Percentiles rank a stretch among this genome's conserved stretches.
These are phyloP conservation scores for Nowickia ferox DNA, from an alignment of 2,888 invertebrate species.

Conservation along the genomic window DNA sequence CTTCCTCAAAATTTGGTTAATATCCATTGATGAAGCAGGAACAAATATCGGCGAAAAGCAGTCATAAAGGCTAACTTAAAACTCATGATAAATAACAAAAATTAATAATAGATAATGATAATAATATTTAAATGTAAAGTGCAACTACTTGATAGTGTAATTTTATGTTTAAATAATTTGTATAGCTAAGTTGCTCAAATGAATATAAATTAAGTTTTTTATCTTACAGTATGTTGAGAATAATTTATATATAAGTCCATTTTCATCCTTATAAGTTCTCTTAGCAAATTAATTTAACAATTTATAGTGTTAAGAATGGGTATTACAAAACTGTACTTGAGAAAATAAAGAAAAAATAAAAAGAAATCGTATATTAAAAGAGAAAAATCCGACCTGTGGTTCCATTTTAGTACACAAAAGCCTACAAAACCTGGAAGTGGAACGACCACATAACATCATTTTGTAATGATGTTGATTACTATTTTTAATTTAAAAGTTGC, in stretches of 20 bases:
- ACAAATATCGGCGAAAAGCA: too few species aligned
- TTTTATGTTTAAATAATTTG: constrained; percentile 46
- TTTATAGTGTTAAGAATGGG: constrained; percentile 53
- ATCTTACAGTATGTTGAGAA: constrained; percentile 37
- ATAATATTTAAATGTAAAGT: constrained; percentile 59
- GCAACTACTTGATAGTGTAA: constrained; percentile 64
- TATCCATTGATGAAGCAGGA: too few species aligned
- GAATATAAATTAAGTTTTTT: constrained; percentile 45
- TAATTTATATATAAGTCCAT: constrained; percentile 51
- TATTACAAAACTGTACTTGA: constrained; percentile 68
- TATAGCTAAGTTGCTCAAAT: constrained; percentile 67
- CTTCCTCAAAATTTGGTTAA: too few species aligned
- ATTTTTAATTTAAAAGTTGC: too few species aligned
- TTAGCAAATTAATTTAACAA: constrained; percentile 60
- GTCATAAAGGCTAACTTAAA: too few species aligned
- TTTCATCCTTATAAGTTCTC: constrained; percentile 50
- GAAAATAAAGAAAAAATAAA: constrained; percentile 39
- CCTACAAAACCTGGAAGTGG: too few species aligned
- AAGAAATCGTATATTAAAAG: constrained; percentile 57
- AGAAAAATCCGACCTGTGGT: neutral
- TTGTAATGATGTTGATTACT: too few species aligned
- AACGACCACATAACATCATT: too few species aligned
- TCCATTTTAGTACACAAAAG: too few species aligned
- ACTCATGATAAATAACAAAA: too few species aligned
- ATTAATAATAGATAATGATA: neutral